A percentile compares a stretch with the other conserved stretches of the same genome.
These are phyloP conservation scores for Zonotrichia leucophrys DNA, from an alignment of 2,113 vertebrate species.

Conservation along the genomic window DNA sequence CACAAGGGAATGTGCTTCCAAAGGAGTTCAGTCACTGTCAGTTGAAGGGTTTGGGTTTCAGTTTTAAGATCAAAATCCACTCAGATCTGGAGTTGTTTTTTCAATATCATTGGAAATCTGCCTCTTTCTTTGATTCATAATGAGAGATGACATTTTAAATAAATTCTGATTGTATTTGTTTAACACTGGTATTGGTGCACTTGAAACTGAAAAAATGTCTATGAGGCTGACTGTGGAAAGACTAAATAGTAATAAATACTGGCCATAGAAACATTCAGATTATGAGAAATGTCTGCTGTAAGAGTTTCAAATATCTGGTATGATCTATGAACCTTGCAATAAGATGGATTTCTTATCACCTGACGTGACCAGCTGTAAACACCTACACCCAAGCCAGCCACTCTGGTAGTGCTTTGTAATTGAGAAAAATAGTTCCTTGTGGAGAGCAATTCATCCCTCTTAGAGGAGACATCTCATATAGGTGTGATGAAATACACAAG, in stretches of 20 bases:
- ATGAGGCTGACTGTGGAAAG: neutral
- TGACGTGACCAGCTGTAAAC: neutral
- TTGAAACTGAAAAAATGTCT: neutral
- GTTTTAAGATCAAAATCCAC: neutral
- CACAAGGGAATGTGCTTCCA: neutral
- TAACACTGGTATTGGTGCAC: neutral
- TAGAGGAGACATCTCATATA: accelerated
- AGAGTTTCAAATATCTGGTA: neutral
- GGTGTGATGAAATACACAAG: neutral
- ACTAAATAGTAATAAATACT: neutral
- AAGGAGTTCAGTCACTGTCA: neutral
- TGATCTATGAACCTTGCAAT: neutral
- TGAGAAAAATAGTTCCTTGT: neutral
- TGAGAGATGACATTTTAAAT: neutral
- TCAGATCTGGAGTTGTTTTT: neutral
- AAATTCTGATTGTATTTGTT: neutral
- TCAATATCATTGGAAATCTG: neutral
- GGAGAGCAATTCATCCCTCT: neutral
- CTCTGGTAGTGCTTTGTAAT: neutral
- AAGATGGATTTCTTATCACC: neutral
- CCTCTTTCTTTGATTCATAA: neutral
- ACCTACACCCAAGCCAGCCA: neutral
- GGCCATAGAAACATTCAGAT: neutral
- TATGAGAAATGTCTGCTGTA: neutral
- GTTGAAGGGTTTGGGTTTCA: neutral